Conservation (phyloP, 92 coral and sea anemone species). For the Epizoanthus stellaris region DNA sequence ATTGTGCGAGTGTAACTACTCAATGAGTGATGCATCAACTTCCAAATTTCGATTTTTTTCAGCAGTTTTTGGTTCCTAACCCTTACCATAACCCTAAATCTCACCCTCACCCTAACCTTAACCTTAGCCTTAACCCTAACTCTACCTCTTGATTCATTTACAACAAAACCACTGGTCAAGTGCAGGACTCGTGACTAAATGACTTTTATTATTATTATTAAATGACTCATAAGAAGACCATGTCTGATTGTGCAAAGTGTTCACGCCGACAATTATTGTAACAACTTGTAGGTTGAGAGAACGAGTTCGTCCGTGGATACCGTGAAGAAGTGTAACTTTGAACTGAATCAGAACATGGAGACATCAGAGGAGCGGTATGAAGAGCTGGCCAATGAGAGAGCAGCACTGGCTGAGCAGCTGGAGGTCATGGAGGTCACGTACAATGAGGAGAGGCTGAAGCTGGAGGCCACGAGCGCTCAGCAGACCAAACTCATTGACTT, state of each 20-base stretch:
- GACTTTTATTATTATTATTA: no score
- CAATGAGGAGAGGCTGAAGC: constrained; percentile 94
- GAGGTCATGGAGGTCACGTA: constrained; percentile 94
- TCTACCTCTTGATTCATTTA: no score
- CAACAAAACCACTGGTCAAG: no score
- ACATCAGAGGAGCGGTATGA: constrained; percentile 77
- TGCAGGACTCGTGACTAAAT: no score
- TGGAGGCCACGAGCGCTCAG: constrained; percentile 94
- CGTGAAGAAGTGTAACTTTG: constrained; percentile 84
- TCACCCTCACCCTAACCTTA: background rate
- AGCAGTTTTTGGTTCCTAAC: no score
- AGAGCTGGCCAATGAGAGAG: constrained; percentile 74
- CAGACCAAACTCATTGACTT: constrained; percentile 98
- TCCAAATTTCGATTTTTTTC: no score
- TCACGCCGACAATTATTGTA: no score
- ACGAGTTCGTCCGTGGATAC: constrained; percentile 63
- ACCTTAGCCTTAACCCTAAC: no score
- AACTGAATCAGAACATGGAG: constrained; percentile 89
- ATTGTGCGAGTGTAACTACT: no score
- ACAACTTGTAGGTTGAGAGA: constrained; percentile 67
- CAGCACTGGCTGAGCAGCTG: constrained; percentile 86
- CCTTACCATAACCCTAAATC: background rate
- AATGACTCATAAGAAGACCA: no score
- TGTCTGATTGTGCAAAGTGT: no score
- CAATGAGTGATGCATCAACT: no score